Conservation (phyloP, 1,140 invertebrate genomes). For the Doryteuthis pealeii region DNA sequence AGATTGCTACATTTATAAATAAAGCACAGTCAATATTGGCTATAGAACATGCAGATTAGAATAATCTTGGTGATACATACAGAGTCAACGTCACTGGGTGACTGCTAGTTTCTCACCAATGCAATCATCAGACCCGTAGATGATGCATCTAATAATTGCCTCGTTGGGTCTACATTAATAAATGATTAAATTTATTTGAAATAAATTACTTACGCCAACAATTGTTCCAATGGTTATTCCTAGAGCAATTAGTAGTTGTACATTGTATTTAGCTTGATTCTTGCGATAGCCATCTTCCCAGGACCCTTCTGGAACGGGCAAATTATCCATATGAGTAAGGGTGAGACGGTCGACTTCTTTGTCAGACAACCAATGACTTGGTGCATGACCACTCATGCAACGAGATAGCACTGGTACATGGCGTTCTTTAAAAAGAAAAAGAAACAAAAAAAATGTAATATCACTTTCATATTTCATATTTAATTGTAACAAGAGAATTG, state of each 20-base stretch:
- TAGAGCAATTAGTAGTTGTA: conserved; percentile 17
- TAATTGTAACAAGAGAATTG: too few species aligned
- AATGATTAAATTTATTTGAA: too few species aligned
- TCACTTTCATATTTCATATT: too few species aligned
- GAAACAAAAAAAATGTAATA: not conserved
- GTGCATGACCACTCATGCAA: conserved; percentile 28
- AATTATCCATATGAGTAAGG: conserved; percentile 36
- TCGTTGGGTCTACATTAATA: too few species aligned
- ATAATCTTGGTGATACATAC: too few species aligned
- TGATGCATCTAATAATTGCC: too few species aligned
- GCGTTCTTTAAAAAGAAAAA: not conserved
- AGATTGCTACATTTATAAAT: too few species aligned
- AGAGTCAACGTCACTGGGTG: too few species aligned
- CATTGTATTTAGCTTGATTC: conserved; percentile 28
- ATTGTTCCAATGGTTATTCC: conserved; percentile 21
- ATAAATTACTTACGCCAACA: conserved; percentile 34
- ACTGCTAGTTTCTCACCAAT: too few species aligned
- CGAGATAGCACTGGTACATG: not conserved
- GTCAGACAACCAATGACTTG: conserved; percentile 35
- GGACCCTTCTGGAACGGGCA: conserved; percentile 44
- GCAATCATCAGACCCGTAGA: too few species aligned
- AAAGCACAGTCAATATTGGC: too few species aligned
- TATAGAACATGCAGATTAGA: too few species aligned
- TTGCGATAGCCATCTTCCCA: conserved; percentile 41
- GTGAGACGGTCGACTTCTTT: conserved; percentile 34